These are phyloP conservation scores for Escarpia spicata DNA, from an alignment of 2,888 invertebrate genomes.

Conservation along the genomic window DNA sequence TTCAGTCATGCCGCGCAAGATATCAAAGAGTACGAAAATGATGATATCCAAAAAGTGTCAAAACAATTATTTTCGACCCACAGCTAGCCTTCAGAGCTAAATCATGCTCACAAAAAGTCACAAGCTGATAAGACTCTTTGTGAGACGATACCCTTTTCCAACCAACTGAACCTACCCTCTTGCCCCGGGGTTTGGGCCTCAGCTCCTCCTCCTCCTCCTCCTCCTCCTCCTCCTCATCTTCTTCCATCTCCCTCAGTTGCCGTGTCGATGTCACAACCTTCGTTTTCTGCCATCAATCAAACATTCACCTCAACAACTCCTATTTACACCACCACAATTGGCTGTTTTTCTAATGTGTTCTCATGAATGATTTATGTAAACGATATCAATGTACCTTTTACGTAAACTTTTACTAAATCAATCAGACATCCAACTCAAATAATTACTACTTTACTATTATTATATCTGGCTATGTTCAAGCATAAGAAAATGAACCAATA, in stretches of 20 bases:
- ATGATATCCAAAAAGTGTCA: no score
- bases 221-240: constrained; percentile 39
- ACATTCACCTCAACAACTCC: background rate
- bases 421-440: background rate
- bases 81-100: no score
- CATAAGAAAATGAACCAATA: no score
- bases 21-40: no score
- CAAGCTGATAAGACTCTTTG: background rate
- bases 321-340: background rate
- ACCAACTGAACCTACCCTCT: constrained; percentile 10
- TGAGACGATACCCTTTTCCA: background rate
- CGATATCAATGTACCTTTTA: background rate
- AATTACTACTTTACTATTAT: background rate
- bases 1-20: no score
- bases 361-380: background rate
- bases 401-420: background rate
- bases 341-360: background rate
- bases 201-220: constrained; percentile 39
- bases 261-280: constrained; percentile 49
- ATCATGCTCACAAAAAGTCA: no score
- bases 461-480: background rate
- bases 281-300: constrained; percentile 45
- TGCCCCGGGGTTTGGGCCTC: background rate
- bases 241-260: constrained; percentile 38
- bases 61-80: no score